phyloP scores from a whole-genome alignment of 2,888 invertebrate species.

The Tenthredo notha region DNA sequence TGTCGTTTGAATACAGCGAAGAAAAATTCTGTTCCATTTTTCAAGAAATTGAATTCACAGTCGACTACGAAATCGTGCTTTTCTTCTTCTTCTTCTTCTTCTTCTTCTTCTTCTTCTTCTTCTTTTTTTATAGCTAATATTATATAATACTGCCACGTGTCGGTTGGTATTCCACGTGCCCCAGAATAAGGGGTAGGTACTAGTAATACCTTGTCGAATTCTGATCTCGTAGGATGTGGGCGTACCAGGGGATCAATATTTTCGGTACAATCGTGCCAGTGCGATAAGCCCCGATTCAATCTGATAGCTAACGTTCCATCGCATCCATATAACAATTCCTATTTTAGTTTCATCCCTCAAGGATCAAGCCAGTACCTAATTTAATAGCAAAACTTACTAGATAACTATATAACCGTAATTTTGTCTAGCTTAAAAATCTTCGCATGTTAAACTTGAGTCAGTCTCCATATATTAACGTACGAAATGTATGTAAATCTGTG shows the following conservation, averaged over 20 bases:
- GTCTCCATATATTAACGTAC: not conserved
- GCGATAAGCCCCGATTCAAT: conserved; percentile 40
- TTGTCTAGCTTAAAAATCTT: not conserved
- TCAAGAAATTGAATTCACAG: not conserved
- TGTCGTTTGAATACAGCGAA: not conserved
- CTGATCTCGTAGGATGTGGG: not conserved
- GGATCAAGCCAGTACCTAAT: not conserved
- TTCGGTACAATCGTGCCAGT: conserved; percentile 26
- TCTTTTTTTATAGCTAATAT: not conserved
- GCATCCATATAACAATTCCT: conserved; percentile 10
- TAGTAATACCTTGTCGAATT: conserved; percentile 11
- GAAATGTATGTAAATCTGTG: not conserved
- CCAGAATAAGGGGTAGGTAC: not conserved
- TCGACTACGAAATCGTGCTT: not conserved
- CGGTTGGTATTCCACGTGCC: not conserved
- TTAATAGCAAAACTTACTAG: conserved; percentile 23
- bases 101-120: no score
- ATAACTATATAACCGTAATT: not conserved
- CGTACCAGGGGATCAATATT: conserved; percentile 39
- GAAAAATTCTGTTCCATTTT: not conserved
- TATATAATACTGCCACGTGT: not conserved
- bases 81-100: no score
- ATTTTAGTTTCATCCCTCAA: conserved; percentile 32
- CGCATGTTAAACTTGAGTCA: not conserved
- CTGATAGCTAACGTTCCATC: conserved; percentile 22